Conservation (phyloP, 2,797 vertebrate species). For the Hafferia zeledoni region DNA sequence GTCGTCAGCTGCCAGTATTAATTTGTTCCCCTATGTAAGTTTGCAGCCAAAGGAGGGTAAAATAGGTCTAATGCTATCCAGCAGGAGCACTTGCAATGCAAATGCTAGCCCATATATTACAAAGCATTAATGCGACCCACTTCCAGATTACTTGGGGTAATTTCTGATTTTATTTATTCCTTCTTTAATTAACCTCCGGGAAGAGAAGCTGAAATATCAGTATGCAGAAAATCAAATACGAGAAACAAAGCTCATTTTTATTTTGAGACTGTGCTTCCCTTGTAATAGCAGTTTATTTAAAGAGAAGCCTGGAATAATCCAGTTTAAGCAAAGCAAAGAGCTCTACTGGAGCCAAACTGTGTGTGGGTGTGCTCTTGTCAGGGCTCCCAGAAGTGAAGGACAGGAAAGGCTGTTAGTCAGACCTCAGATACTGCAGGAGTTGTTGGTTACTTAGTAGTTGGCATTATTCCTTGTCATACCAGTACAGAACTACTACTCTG, state of each 20-base stretch:
- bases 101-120: conserved; percentile 20
- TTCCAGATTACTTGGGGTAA: conserved; percentile 43
- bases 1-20: conserved; percentile 28
- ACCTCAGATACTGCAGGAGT: not conserved
- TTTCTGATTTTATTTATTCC: conserved; percentile 33
- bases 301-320: conserved; percentile 61
- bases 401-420: conserved; percentile 41
- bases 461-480: not conserved
- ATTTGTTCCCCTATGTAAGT: conserved; percentile 48
- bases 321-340: conserved; percentile 54
- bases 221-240: not conserved
- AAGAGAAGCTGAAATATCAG: conserved; percentile 6
- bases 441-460: conserved; percentile 27
- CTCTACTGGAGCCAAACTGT: conserved; percentile 22
- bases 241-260: conserved; percentile 44
- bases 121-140: conserved; percentile 2
- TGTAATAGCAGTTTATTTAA: conserved; percentile 54
- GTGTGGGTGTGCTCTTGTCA: conserved; percentile 58
- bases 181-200: conserved; percentile 16
- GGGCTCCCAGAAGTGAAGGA: conserved; percentile 34
- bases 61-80: not conserved
- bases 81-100: conserved; percentile 28
- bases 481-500: not conserved
- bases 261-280: conserved; percentile 33
- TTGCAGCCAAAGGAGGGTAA: conserved; percentile 17